phyloP scores from a whole-genome alignment of 2,797 vertebrate species.

The Synaphobranchus kaupii region DNA sequence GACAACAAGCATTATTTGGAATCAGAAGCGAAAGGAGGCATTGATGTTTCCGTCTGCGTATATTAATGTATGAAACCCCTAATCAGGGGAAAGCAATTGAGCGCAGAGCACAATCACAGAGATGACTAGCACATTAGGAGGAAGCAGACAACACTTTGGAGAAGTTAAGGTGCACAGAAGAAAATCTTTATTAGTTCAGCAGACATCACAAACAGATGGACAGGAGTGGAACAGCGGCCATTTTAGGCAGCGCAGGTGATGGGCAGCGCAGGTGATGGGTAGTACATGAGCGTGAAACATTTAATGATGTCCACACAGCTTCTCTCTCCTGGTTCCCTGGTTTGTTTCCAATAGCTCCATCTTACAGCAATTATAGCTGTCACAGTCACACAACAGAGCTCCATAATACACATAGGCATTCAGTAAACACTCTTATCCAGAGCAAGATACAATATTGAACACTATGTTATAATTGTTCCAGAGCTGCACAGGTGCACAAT shows the following conservation, averaged over 20 bases:
- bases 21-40: too few species aligned
- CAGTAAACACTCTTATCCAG: too few species aligned
- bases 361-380: neutral
- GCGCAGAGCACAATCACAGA: too few species aligned
- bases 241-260: neutral
- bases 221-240: neutral
- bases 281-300: neutral
- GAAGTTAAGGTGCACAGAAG: too few species aligned
- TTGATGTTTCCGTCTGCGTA: too few species aligned
- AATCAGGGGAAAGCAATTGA: too few species aligned
- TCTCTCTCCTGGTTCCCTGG: neutral
- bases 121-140: too few species aligned
- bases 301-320: neutral
- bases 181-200: neutral
- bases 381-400: neutral
- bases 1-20: neutral
- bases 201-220: neutral
- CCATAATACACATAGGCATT: neutral
- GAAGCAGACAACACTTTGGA: too few species aligned
- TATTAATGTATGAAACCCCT: too few species aligned
- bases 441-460: too few species aligned
- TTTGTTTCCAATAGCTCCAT: neutral
- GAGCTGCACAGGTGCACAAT: too few species aligned
- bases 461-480: too few species aligned
- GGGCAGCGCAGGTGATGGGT: neutral